A percentile compares a stretch with the other conserved stretches of the same genome.
These are phyloP conservation scores for Cephus runcator DNA, from an alignment of 2,888 invertebrate species.

Conservation along the genomic window DNA sequence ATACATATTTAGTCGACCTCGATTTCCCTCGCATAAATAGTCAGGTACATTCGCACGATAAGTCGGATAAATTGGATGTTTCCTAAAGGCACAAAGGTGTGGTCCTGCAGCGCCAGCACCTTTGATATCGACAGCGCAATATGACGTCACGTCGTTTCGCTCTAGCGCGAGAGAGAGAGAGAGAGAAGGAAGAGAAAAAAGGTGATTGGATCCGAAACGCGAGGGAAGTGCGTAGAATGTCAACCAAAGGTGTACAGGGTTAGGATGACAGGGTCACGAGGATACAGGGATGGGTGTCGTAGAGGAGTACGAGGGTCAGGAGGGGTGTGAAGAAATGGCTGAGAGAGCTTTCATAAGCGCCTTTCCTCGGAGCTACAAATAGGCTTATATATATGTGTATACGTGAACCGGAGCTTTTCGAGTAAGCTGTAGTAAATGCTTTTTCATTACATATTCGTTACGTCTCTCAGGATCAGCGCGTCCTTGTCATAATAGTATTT, in stretches of 20 bases:
- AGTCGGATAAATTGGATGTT: no score
- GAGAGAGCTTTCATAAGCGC: slow-evolving; percentile 17
- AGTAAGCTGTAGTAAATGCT: not conserved
- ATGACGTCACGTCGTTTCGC: slow-evolving; percentile 23
- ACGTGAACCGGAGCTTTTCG: not conserved
- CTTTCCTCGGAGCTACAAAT: slow-evolving; percentile 10
- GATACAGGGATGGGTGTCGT: not conserved
- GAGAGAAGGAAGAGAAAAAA: slow-evolving; percentile 31
- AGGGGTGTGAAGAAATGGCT: not conserved
- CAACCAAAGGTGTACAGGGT: not conserved
- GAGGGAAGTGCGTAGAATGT: slow-evolving; percentile 24
- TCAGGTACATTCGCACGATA: no score
- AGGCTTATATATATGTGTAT: slow-evolving; percentile 8
- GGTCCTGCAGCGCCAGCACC: slow-evolving; percentile 30
- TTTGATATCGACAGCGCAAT: slow-evolving; percentile 20
- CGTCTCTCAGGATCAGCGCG: not conserved
- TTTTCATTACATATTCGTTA: not conserved
- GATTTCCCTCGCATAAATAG: no score
- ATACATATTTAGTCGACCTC: no score
- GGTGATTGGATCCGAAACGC: slow-evolving; percentile 46
- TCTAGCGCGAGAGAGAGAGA: not conserved
- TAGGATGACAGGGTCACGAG: not conserved
- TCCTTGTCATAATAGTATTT: not conserved
- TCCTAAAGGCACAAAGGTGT: not conserved
- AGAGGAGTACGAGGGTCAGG: not conserved